Evolutionary conservation across 2,888 invertebrate genomes (phyloP).

Genomic region (Conomelus anceps): DNA sequence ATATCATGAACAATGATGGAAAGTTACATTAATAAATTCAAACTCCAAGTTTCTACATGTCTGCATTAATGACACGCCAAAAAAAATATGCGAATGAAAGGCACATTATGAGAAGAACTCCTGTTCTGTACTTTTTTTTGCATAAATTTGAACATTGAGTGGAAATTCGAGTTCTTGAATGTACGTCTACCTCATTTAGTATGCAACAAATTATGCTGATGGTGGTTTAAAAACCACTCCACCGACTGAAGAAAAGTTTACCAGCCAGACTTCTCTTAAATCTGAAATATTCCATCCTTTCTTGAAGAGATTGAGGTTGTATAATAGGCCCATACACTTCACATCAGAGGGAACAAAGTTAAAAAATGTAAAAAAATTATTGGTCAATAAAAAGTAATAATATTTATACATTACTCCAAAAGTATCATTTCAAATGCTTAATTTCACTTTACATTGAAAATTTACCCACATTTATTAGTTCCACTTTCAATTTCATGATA

Average conservation of each 20-base stretch:
- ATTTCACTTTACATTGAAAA: too few relatives aligned
- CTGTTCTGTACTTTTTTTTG: neutral
- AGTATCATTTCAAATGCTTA: too few relatives aligned
- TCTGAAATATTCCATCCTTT: neutral
- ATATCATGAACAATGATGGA: too few relatives aligned
- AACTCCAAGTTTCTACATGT: neutral
- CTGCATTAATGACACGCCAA: neutral
- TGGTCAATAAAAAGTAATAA: too few relatives aligned
- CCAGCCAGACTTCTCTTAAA: neutral
- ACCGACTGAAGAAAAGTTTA: neutral
- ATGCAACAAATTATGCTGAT: neutral
- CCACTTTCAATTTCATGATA: too few relatives aligned
- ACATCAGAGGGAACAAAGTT: too few relatives aligned
- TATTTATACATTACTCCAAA: too few relatives aligned
- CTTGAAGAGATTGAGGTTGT: neutral
- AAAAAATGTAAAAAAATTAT: too few relatives aligned
- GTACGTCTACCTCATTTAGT: neutral
- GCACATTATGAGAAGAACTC: neutral
- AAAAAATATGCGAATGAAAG: neutral
- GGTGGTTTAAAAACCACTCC: neutral
- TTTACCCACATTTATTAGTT: too few relatives aligned
- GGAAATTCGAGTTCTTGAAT: neutral
- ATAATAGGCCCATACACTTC: too few relatives aligned
- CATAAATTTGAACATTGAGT: neutral
- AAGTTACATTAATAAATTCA: too few relatives aligned